Evolutionary conservation across 2,888 invertebrate species (phyloP).

Genomic region (Clistopyga incitator): DNA sequence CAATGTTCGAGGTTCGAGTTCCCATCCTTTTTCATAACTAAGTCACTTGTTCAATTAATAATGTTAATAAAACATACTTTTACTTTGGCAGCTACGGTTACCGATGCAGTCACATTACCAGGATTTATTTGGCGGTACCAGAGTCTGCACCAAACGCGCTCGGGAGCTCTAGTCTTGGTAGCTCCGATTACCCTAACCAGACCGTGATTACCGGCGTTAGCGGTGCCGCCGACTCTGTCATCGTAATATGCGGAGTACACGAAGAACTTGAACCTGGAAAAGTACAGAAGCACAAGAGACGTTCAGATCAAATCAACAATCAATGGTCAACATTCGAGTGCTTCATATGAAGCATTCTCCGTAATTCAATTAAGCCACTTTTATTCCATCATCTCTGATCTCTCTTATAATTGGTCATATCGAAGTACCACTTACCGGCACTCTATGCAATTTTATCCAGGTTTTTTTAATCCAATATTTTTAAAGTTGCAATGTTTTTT

Average conservation of each 20-base stretch:
- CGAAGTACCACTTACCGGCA: no score
- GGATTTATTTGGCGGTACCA: slow-evolving; percentile 88
- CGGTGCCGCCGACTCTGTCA: slow-evolving; percentile 85
- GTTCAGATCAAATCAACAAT: neutral
- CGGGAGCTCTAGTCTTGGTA: slow-evolving; percentile 94
- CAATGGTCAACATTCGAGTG: neutral
- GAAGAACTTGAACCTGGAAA: slow-evolving; percentile 92
- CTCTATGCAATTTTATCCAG: no score
- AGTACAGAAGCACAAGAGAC: slow-evolving; percentile 73
- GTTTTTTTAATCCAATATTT: no score
- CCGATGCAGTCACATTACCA: slow-evolving; percentile 83
- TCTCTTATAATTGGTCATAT: no score
- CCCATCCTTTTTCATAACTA: neutral
- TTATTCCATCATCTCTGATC: no score
- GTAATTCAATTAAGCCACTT: no score
- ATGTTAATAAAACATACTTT: slow-evolving; percentile 85
- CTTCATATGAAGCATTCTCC: neutral
- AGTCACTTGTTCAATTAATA: neutral
- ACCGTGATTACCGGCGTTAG: slow-evolving; percentile 78
- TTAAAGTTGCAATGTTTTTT: no score
- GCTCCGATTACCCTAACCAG: slow-evolving; percentile 93
- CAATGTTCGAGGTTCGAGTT: no score
- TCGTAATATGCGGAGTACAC: slow-evolving; percentile 97
- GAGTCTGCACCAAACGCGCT: slow-evolving; percentile 92
- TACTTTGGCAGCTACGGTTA: slow-evolving; percentile 90